Evolutionary conservation across 2,797 vertebrate species (phyloP).

Genomic region (Echiichthys vipera): DNA sequence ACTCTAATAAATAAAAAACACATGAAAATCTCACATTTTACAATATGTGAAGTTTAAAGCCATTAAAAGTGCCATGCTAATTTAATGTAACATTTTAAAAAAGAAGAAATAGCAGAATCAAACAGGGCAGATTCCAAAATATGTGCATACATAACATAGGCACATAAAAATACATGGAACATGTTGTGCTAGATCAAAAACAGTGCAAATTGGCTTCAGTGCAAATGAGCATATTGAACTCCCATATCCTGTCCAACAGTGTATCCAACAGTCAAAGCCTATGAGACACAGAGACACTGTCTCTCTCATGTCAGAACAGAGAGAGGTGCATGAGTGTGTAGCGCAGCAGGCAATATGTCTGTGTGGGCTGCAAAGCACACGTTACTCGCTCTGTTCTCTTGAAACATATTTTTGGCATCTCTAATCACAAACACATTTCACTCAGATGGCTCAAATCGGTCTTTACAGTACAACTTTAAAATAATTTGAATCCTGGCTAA

Average conservation of each 20-base stretch:
- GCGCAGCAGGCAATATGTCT: constrained; percentile 59
- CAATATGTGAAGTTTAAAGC: too few species aligned
- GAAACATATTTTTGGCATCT: constrained; percentile 65
- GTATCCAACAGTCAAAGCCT: constrained; percentile 64
- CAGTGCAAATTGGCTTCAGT: constrained; percentile 38
- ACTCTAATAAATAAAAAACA: too few species aligned
- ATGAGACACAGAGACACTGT: constrained; percentile 41
- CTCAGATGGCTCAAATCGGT: constrained; percentile 42
- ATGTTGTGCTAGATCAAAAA: constrained; percentile 43
- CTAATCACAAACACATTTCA: constrained; percentile 64
- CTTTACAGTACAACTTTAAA: constrained; percentile 36
- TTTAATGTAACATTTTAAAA: background rate
- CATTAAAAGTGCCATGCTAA: background rate
- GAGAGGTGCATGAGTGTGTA: constrained; percentile 49
- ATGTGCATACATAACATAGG: background rate
- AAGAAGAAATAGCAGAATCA: background rate
- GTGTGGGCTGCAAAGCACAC: constrained; percentile 58
- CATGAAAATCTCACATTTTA: too few species aligned
- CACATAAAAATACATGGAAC: background rate
- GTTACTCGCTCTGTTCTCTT: constrained; percentile 56
- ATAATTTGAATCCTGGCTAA: constrained; percentile 8
- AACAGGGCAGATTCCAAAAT: constrained; percentile 7
- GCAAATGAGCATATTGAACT: constrained; percentile 54
- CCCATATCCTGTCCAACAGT: constrained; percentile 38
- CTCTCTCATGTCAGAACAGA: constrained; percentile 65